Base-by-base conservation (phyloP, 2,888 invertebrate species). In the Cheilosia grossa region DNA sequence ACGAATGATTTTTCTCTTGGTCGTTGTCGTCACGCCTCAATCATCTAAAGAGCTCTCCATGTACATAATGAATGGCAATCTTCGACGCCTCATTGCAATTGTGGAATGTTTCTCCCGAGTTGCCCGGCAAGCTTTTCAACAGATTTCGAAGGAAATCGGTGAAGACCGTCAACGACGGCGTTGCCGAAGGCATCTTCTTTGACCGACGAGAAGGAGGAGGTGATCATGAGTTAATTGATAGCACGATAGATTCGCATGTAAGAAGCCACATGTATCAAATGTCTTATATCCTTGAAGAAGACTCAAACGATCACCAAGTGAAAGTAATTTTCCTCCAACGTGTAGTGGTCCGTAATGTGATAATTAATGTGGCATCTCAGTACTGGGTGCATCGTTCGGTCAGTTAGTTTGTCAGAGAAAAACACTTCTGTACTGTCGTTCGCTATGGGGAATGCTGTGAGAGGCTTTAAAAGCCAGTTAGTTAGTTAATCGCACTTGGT, bases 311-410 rank as follows among this genome's bases (percentile, higher is more conserved):
- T 37, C 13, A 37, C 37, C 64, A 67, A 82, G 82, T 82, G 82
- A 82, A 82, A 82, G 82, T 78, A 73, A 78, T 73, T 67, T 77
- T 53, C 33, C 66, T 61, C 61, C 66, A 47, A 44, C 49, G 19
- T 13, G 6, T 15, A 44, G 67, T 69, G 58, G 72, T 49, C 78
- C 72, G 72, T 78, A 72, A 78, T 54, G 61, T 78, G 78, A 67
- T 82, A 82, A 82, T 82, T 82, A 82, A 78, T 78, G 78, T 67
- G 61, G 73, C 82, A 63, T 82, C 72, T 66, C 63, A 59, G 61
- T 51, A 13, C 13, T 13, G 37, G 17, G 54, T 67, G 58, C 81
- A 69, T 64, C 75, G 42, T 49, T 75, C 56, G 73, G 66, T 58
- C 64, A 80, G 64, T 51, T 51, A 37, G 58, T 75, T 44, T 59